These are phyloP conservation scores for Tenthredo livida DNA, from an alignment of 2,888 invertebrate genomes.

Conservation along the genomic window DNA sequence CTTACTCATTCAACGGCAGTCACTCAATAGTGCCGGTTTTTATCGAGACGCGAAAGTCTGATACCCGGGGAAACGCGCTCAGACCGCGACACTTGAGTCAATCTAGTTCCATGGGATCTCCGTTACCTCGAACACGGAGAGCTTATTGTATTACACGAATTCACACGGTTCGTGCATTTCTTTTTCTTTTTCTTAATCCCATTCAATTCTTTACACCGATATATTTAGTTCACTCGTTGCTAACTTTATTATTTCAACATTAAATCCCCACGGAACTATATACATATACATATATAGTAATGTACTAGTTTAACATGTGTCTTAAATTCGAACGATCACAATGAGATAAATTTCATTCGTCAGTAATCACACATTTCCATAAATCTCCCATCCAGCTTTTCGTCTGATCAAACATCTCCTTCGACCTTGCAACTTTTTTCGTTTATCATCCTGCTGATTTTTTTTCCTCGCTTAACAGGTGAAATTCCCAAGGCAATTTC, in stretches of 20 bases:
- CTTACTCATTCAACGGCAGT: slow-evolving; percentile 52
- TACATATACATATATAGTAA: too few species aligned
- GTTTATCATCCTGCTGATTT: not conserved
- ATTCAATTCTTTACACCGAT: not conserved
- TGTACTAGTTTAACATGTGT: not conserved
- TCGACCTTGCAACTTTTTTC: not conserved
- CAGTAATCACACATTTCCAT: not conserved
- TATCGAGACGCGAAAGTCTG: slow-evolving; percentile 45
- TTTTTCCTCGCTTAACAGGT: not conserved
- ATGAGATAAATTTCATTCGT: not conserved
- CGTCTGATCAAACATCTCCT: not conserved
- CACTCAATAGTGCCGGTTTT: slow-evolving; percentile 7
- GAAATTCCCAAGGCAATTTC: not conserved
- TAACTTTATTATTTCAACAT: not conserved
- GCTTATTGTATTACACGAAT: slow-evolving; percentile 40
- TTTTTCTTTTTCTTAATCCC: not conserved
- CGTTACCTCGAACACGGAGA: slow-evolving; percentile 39
- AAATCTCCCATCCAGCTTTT: not conserved
- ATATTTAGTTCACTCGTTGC: not conserved
- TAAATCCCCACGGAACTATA: not conserved
- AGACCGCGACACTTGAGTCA: slow-evolving; percentile 48
- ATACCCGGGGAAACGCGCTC: slow-evolving; percentile 49
- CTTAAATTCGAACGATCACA: not conserved
- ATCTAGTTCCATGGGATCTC: slow-evolving; percentile 47
- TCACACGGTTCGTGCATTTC: slow-evolving; percentile 29